phyloP scores from a whole-genome alignment of 2,113 vertebrate species.

The Triplophysa rosa region DNA sequence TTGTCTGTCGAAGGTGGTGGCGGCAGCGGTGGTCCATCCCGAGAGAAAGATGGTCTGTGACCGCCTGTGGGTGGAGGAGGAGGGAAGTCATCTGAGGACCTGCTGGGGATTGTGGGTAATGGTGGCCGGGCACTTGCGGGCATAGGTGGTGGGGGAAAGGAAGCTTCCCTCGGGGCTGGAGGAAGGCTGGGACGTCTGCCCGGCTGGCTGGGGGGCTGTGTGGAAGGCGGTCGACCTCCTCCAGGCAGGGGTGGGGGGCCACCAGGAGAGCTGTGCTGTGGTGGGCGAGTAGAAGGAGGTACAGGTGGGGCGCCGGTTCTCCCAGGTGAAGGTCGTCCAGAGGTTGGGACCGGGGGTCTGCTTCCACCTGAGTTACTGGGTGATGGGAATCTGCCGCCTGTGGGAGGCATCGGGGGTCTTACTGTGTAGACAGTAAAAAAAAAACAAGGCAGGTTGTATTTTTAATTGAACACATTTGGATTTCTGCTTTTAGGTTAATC shows the following conservation, averaged over 20 bases:
- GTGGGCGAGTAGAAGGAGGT: slow-evolving; percentile 69
- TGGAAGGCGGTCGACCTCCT: slow-evolving; percentile 60
- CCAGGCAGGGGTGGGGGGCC: slow-evolving; percentile 67
- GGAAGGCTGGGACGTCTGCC: slow-evolving; percentile 62
- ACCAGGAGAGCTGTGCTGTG: slow-evolving; percentile 62
- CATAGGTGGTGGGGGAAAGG: slow-evolving; percentile 34
- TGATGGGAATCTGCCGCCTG: slow-evolving; percentile 72
- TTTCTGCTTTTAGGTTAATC: neutral
- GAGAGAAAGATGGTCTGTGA: slow-evolving; percentile 58
- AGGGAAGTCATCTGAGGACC: slow-evolving; percentile 72
- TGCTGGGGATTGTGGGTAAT: slow-evolving; percentile 67
- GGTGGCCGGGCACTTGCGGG: slow-evolving; percentile 70
- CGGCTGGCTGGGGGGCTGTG: slow-evolving; percentile 62
- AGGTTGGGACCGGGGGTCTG: slow-evolving; percentile 61
- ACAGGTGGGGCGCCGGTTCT: slow-evolving; percentile 66
- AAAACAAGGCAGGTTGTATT: neutral
- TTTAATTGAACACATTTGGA: neutral
- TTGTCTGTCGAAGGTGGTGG: slow-evolving; percentile 68
- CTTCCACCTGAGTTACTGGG: slow-evolving; percentile 57
- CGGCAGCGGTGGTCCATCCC: slow-evolving; percentile 64
- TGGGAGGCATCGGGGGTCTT: slow-evolving; percentile 74
- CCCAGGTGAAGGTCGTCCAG: slow-evolving; percentile 63
- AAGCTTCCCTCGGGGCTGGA: slow-evolving; percentile 18
- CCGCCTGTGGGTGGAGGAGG: slow-evolving; percentile 64
- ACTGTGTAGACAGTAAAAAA: slow-evolving; percentile 32